Conservation (phyloP, 1,140 invertebrate species). For the Cydia amplana region DNA sequence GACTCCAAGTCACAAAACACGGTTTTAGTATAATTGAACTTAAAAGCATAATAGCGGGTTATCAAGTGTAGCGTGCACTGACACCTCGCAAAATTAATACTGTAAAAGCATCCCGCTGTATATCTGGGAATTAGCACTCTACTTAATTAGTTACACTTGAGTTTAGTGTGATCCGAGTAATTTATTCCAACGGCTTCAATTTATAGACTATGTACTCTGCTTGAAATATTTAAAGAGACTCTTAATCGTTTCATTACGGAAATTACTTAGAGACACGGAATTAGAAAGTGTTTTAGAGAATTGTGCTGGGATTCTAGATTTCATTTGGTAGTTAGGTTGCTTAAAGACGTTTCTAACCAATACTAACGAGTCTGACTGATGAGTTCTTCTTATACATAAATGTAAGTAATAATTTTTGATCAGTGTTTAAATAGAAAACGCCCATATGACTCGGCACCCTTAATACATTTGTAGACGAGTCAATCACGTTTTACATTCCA, state of each 20-base stretch:
- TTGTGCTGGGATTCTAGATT: not conserved
- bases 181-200: constrained; percentile 31
- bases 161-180: constrained; percentile 30
- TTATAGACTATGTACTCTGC: constrained; percentile 20
- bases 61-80: constrained; percentile 29
- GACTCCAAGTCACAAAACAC: not conserved
- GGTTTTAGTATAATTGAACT: constrained; percentile 28
- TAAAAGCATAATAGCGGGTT: constrained; percentile 23
- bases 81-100: constrained; percentile 30
- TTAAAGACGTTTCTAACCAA: not conserved
- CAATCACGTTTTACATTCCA: too few species aligned
- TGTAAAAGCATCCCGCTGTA: constrained; percentile 28
- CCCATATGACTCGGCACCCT: too few species aligned
- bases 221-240: constrained; percentile 27
- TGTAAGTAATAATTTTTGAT: too few species aligned
- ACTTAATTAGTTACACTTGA: constrained; percentile 32
- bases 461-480: too few species aligned
- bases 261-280: constrained; percentile 9
- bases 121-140: constrained; percentile 29
- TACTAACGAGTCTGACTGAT: too few species aligned
- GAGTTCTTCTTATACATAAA: too few species aligned
- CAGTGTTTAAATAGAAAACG: too few species aligned
- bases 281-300: constrained; percentile 5
- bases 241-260: constrained; percentile 27
- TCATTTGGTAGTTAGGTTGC: not conserved